Percentiles rank a stretch among this genome's conserved stretches.
These are phyloP conservation scores for Drosophila santomea DNA, from an alignment of 1,140 invertebrate genomes.

Conservation along the genomic window DNA sequence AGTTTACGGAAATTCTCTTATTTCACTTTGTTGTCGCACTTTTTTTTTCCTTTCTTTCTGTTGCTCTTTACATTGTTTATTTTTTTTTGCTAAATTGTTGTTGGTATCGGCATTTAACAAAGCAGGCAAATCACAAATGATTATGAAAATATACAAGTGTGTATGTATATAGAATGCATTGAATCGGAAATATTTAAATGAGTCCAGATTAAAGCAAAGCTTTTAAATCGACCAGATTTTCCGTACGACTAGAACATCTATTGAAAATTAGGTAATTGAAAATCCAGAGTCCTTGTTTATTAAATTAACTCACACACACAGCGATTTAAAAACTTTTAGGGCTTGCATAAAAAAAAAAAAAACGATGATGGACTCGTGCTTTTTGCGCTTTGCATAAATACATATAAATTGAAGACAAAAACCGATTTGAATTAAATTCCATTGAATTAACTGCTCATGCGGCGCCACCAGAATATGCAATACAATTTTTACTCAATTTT, in stretches of 20 bases:
- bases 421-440: constrained; percentile 18
- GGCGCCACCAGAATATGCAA: background rate
- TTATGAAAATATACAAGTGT: background rate
- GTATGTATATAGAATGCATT: constrained; percentile 3
- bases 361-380: background rate
- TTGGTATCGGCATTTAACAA: background rate
- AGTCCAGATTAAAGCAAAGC: constrained; percentile 35
- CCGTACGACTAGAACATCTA: background rate
- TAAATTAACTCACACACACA: constrained; percentile 14
- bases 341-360: background rate
- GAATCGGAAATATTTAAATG: constrained; percentile 47
- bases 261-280: background rate
- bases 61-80: constrained; percentile 9
- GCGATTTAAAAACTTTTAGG: constrained; percentile 9
- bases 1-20: constrained; percentile 80
- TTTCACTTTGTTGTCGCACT: constrained; percentile 56
- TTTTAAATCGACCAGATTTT: constrained; percentile 22
- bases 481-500: constrained; percentile 15
- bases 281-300: background rate
- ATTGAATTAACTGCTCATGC: constrained; percentile 17
- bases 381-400: background rate
- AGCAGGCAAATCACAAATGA: constrained; percentile 30
- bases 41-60: constrained; percentile 11
- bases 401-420: constrained; percentile 13
- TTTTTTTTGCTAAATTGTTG: constrained; percentile 7